These are phyloP conservation scores for Lagopus muta DNA, from an alignment of 2,113 vertebrate genomes.

Conservation along the genomic window DNA sequence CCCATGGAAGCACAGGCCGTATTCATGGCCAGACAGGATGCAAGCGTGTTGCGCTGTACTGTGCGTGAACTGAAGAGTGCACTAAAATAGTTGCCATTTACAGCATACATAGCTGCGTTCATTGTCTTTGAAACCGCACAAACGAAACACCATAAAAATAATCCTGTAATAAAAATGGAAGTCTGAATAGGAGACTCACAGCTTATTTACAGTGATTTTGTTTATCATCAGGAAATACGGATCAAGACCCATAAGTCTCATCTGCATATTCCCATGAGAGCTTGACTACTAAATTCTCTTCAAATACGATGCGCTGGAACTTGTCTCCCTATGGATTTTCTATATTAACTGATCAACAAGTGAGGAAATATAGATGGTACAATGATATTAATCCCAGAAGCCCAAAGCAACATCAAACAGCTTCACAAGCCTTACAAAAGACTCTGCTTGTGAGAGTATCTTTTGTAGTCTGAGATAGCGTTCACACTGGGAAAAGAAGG, in stretches of 20 bases:
- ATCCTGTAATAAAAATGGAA: neutral
- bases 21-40: neutral
- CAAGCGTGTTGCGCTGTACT: rapidly evolving
- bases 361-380: neutral
- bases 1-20: rapidly evolving
- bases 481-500: neutral
- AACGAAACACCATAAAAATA: neutral
- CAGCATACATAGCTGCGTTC: neutral
- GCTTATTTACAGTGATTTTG: neutral
- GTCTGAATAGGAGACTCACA: neutral
- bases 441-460: neutral
- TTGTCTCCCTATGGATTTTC: neutral
- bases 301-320: neutral
- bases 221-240: neutral
- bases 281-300: neutral
- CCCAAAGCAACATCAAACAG: neutral
- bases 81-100: neutral
- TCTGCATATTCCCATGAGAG: neutral
- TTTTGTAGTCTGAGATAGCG: neutral
- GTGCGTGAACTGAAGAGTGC: neutral
- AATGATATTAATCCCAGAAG: neutral
- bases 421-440: neutral
- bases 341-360: neutral
- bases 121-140: neutral
- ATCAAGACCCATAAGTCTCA: neutral